Conservation (phyloP, 2,113 vertebrate species). For the Corydoras maculifer region DNA sequence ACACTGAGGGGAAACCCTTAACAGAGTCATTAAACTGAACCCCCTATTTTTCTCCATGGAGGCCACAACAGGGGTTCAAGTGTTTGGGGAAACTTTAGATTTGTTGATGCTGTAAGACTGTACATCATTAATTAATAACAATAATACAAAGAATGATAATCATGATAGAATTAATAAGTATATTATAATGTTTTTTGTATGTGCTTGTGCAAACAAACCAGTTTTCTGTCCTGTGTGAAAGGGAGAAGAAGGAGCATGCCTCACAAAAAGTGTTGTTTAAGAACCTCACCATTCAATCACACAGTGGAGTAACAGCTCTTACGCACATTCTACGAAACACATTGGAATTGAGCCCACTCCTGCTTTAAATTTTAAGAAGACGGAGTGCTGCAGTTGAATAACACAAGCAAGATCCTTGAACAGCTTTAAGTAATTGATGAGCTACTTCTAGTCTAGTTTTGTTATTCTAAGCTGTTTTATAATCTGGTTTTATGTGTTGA, state of each 20-base stretch:
- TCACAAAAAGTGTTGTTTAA: too few relatives aligned
- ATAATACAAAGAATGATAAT: too few relatives aligned
- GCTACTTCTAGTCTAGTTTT: too few relatives aligned
- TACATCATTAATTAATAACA: neutral
- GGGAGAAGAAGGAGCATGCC: too few relatives aligned
- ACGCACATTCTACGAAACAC: neutral
- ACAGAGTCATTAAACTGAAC: constrained; percentile 41
- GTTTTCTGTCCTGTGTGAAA: constrained; percentile 22
- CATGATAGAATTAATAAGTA: too few relatives aligned
- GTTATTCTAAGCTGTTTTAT: too few relatives aligned
- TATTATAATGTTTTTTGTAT: neutral
- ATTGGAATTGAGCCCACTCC: neutral
- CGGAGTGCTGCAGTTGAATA: neutral
- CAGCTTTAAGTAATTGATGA: neutral
- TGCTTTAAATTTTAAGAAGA: neutral
- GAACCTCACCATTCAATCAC: too few relatives aligned
- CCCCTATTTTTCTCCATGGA: constrained; percentile 40
- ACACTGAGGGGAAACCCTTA: constrained; percentile 46
- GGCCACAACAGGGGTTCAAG: constrained; percentile 36
- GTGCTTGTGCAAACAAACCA: constrained; percentile 35
- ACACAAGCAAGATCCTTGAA: neutral
- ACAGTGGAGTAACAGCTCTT: neutral
- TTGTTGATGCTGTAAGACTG: constrained; percentile 40
- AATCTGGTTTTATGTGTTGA: too few relatives aligned
- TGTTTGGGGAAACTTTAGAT: constrained; percentile 41